Base-by-base conservation (phyloP, 2,888 invertebrate genomes). In the Melangyna quadrimaculata region DNA sequence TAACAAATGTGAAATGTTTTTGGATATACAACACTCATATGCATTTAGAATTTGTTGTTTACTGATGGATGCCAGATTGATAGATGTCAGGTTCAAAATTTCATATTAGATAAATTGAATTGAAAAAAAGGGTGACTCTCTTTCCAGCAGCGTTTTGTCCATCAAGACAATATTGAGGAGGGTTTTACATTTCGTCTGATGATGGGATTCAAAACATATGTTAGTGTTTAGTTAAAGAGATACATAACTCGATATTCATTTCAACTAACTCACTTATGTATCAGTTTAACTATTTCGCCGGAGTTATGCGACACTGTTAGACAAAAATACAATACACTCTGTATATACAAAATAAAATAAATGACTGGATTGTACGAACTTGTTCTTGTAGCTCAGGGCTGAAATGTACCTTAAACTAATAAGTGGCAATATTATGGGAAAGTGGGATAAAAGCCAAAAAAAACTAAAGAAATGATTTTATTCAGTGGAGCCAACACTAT, bases 51-150 rank as follows among this genome's bases (percentile, higher is more conserved):
- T 57, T 70, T 48, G 55, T 67, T 74, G 14, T 63, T 51, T 65
- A 40, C 24, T 80, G 81, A 81, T 81, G 55, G 69, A 43, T 69
- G 67, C 22, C 75, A 77, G 73, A 81, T 70, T 86, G 86, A 86
- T 72, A 40, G 55, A 43, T 81, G 86, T 63, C 81, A 69, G 71
- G 65, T 27, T 75, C 43, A 17, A 24, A 59, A n/a, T n/a, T 19
- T 51, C 24, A 51, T 14, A 45, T 17, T n/a, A 9, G 8, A 40
- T 12, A 19, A 51, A 40, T 48, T 40, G 19, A 17, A 43, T 1
- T 37, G 19, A 55, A 29, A 8, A 27, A 80, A 80, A 80, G 79
- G 79, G 79, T 79, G 70, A 71, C 32, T 43, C 32, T 51, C 29
- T 17, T 12, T 51, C 2, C 3, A 19, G 5, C 17, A 12, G n/a